Conservation (phyloP, 2,888 invertebrate species). For the Aelia acuminata region DNA sequence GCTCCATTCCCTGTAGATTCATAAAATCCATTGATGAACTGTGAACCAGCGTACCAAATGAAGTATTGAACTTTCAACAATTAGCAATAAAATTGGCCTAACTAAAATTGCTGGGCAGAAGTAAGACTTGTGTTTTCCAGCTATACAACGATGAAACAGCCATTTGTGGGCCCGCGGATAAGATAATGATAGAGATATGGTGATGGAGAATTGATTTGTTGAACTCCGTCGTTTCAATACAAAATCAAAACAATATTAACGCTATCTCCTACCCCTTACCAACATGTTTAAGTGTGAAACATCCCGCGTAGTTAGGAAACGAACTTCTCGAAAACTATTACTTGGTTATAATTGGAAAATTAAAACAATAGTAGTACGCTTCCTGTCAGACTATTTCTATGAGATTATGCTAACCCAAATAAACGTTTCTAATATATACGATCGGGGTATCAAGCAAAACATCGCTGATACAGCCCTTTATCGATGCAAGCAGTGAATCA, state of each 20-base stretch:
- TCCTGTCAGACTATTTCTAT: too few relatives aligned
- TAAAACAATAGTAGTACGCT: too few relatives aligned
- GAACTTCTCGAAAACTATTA: too few relatives aligned
- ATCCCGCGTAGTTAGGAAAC: too few relatives aligned
- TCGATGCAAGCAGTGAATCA: slow-evolving; percentile 16
- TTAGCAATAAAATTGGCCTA: not conserved
- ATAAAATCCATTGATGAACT: too few relatives aligned
- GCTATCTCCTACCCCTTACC: too few relatives aligned
- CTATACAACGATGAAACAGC: slow-evolving; percentile 30
- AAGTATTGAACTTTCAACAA: too few relatives aligned
- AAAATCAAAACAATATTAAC: slow-evolving; percentile 12
- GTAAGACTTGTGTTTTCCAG: slow-evolving; percentile 1
- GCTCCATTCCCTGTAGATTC: too few relatives aligned
- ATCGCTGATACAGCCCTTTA: not conserved
- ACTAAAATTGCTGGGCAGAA: not conserved
- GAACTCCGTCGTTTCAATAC: slow-evolving; percentile 5
- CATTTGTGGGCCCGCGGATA: not conserved
- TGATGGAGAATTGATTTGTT: slow-evolving; percentile 20
- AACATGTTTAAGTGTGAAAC: too few relatives aligned
- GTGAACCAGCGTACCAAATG: too few relatives aligned
- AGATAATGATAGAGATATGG: not conserved
- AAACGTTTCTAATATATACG: slow-evolving; percentile 27
- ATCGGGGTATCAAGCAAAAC: not conserved
- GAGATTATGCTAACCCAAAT: too few relatives aligned
- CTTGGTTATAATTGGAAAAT: too few relatives aligned